A percentile compares a stretch with the other conserved stretches of the same genome.
Evolutionary conservation across 2,888 invertebrate genomes (phyloP).

Genomic region (Clusia tigrina): DNA sequence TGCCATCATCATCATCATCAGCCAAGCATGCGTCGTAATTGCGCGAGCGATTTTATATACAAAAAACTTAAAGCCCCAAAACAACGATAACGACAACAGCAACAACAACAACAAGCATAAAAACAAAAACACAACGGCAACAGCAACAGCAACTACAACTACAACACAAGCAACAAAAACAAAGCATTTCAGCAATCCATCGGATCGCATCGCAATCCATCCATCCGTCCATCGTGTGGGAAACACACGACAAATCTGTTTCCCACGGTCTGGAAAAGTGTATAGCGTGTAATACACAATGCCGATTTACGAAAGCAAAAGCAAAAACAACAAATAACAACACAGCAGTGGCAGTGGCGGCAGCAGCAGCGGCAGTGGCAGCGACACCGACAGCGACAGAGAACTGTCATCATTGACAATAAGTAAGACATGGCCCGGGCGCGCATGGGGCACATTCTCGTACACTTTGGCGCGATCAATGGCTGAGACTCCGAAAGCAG

Average conservation of each 20-base stretch:
- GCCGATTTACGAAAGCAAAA: conserved; percentile 39
- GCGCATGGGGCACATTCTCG: conserved; percentile 34
- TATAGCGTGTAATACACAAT: conserved; percentile 44
- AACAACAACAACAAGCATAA: conserved; percentile 1
- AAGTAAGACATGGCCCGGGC: conserved; percentile 58
- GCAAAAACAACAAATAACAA: conserved; percentile 36
- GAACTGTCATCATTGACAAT: conserved; percentile 63
- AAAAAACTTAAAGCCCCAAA: conserved; percentile 18
- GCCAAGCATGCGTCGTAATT: conserved; percentile 60
- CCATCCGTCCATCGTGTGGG: conserved; percentile 65
- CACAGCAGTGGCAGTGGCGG: too few relatives aligned
- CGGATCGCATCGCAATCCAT: conserved; percentile 62
- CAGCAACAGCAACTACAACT: conserved; percentile 27
- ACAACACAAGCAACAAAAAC: conserved; percentile 42
- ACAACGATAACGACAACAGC: conserved; percentile 23
- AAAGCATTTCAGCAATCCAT: conserved; percentile 53
- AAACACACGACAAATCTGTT: conserved; percentile 65
- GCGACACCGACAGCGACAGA: conserved; percentile 43
- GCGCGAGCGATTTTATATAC: conserved; percentile 53
- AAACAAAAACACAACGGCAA: too few relatives aligned
- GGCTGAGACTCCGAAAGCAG: conserved; percentile 28
- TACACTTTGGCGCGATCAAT: conserved; percentile 37
- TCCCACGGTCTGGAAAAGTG: conserved; percentile 65
- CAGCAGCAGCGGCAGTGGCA: conserved; percentile 41
- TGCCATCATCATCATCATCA: conserved; percentile 59